Conservation (phyloP, 2,113 vertebrate species). For the Manacus vitellinus region DNA sequence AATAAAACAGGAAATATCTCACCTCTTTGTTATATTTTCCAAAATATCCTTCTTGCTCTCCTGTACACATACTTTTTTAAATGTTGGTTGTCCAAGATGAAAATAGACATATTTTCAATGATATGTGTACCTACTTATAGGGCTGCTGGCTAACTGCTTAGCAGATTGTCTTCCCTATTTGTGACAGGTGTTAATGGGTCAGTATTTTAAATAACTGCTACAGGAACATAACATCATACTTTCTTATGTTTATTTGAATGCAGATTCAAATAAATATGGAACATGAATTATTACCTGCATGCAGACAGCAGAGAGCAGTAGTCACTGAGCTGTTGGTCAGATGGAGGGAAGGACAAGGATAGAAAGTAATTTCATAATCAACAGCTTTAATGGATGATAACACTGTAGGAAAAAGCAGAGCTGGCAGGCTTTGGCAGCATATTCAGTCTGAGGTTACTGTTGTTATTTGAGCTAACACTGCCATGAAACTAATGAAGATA, state of each 20-base stretch:
- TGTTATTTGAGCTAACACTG: neutral
- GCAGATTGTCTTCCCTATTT: neutral
- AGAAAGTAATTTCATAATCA: neutral
- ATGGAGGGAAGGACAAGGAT: neutral
- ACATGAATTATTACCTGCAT: neutral
- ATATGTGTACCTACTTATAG: neutral
- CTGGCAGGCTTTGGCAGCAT: neutral
- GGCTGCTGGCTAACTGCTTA: neutral
- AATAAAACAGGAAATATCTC: neutral
- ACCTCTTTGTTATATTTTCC: neutral
- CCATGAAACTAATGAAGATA: neutral
- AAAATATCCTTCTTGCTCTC: neutral
- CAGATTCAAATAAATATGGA: neutral
- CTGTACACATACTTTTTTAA: neutral
- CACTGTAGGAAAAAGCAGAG: neutral
- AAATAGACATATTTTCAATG: neutral
- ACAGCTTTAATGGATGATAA: neutral
- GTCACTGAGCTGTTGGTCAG: neutral
- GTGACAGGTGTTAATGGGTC: neutral
- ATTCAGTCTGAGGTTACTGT: neutral
- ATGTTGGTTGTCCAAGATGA: neutral
- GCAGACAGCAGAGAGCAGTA: neutral
- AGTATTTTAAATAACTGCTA: neutral
- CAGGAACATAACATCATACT: neutral
- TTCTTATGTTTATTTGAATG: neutral